These are phyloP conservation scores for Helarctos malayanus DNA, from an alignment of 2,797 vertebrate genomes.

Conservation along the genomic window DNA sequence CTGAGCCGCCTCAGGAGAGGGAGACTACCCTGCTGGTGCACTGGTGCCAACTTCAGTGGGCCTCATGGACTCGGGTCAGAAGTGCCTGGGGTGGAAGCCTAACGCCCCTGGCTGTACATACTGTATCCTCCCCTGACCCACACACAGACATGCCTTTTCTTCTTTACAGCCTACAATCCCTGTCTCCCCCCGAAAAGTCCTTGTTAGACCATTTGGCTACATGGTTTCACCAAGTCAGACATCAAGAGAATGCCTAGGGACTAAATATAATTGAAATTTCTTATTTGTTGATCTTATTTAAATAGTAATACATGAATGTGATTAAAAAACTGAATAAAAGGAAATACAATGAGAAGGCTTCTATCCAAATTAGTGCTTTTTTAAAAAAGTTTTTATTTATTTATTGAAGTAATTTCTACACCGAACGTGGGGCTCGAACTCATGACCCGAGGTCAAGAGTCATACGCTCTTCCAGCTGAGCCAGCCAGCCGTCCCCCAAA, in stretches of 20 bases:
- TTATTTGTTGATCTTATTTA: conserved; percentile 12
- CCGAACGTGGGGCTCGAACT: neutral
- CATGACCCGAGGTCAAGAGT: neutral
- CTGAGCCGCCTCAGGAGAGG: neutral
- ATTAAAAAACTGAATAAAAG: neutral
- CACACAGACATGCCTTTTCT: neutral
- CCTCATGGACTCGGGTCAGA: neutral
- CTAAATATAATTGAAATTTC: conserved; percentile 2
- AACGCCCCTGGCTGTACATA: neutral
- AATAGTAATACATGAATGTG: neutral
- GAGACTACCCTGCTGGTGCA: neutral
- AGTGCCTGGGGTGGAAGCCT: neutral
- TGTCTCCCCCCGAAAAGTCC: neutral
- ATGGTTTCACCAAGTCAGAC: neutral
- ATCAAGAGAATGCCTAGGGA: neutral
- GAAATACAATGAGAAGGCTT: conserved; percentile 45
- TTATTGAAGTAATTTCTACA: neutral
- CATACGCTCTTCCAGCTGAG: neutral
- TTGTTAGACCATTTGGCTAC: neutral
- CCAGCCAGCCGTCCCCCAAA: neutral
- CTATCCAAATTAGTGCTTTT: neutral
- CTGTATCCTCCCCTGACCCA: neutral
- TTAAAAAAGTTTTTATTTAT: neutral
- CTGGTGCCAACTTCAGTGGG: neutral
- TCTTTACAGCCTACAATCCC: neutral